phyloP scores from a whole-genome alignment of 2,888 invertebrate genomes.

The Trichopria drosophilae region DNA sequence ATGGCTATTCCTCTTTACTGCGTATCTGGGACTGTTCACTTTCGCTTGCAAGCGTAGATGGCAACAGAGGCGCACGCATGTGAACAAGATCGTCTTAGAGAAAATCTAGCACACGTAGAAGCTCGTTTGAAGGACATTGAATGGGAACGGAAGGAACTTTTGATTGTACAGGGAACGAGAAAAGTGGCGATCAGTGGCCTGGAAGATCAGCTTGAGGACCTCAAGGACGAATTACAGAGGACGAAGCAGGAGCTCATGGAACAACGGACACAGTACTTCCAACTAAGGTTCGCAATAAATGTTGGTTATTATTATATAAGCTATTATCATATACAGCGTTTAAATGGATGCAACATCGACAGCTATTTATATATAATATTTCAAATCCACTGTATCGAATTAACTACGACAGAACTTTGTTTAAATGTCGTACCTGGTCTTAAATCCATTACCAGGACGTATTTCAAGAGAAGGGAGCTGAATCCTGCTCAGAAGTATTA shows the following conservation, averaged over 20 bases:
- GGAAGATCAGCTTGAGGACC: constrained; percentile 63
- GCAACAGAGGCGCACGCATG: constrained; percentile 58
- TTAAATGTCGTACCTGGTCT: too few relatives aligned
- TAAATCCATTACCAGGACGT: too few relatives aligned
- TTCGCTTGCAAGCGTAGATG: constrained; percentile 39
- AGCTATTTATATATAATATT: too few relatives aligned
- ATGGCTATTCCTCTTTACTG: neutral
- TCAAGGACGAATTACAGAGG: constrained; percentile 60
- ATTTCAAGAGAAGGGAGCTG: too few relatives aligned
- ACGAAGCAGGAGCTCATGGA: constrained; percentile 63
- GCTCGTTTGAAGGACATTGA: constrained; percentile 62
- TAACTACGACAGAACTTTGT: too few relatives aligned
- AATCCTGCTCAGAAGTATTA: too few relatives aligned
- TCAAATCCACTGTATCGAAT: too few relatives aligned
- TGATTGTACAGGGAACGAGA: constrained; percentile 60
- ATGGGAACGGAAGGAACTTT: constrained; percentile 62
- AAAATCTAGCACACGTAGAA: constrained; percentile 60
- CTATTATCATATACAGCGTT: too few relatives aligned
- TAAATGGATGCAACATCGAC: too few relatives aligned
- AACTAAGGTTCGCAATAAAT: constrained; percentile 68
- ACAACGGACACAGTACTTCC: constrained; percentile 62
- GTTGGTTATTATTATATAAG: too few relatives aligned
- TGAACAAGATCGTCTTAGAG: constrained; percentile 61
- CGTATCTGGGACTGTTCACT: neutral
- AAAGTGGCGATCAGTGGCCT: constrained; percentile 62